Conservation (phyloP, 2,888 invertebrate species). For the Tromatobia lineatoria region DNA sequence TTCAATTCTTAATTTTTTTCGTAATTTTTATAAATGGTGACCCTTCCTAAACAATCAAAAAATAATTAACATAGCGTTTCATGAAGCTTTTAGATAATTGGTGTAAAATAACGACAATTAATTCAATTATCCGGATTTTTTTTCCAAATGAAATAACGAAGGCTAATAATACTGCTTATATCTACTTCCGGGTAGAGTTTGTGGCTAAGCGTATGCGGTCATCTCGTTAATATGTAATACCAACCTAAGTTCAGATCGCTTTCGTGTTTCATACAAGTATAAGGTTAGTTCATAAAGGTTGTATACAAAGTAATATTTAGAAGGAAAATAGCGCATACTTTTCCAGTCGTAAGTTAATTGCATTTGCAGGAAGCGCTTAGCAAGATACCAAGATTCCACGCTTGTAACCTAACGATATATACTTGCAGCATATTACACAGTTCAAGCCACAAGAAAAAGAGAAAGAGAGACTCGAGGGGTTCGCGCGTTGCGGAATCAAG, state of each 20-base stretch:
- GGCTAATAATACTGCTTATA: background rate
- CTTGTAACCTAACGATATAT: background rate
- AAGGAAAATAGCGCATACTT: constrained; percentile 15
- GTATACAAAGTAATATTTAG: background rate
- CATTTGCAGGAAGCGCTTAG: constrained; percentile 40
- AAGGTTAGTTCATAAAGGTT: background rate
- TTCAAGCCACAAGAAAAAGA: background rate
- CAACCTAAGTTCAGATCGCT: background rate
- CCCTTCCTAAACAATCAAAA: too few relatives aligned
- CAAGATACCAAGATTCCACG: background rate
- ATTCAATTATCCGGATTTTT: background rate
- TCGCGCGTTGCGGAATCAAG: constrained; percentile 36
- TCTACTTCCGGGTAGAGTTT: background rate
- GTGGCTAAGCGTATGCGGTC: background rate
- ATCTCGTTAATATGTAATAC: background rate
- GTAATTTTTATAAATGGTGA: too few relatives aligned
- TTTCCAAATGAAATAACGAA: too few relatives aligned
- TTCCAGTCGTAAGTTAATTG: constrained; percentile 15
- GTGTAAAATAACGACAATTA: background rate
- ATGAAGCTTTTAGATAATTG: too few relatives aligned
- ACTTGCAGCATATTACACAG: constrained; percentile 7
- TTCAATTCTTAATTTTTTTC: too few relatives aligned
- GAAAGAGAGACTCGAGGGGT: constrained; percentile 9
- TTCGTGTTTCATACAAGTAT: background rate
- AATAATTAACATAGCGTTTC: too few relatives aligned